Percentiles rank a stretch among this genome's conserved stretches.
phyloP scores from a whole-genome alignment of 2,888 invertebrate genomes.

The Orchesella flavescens region DNA sequence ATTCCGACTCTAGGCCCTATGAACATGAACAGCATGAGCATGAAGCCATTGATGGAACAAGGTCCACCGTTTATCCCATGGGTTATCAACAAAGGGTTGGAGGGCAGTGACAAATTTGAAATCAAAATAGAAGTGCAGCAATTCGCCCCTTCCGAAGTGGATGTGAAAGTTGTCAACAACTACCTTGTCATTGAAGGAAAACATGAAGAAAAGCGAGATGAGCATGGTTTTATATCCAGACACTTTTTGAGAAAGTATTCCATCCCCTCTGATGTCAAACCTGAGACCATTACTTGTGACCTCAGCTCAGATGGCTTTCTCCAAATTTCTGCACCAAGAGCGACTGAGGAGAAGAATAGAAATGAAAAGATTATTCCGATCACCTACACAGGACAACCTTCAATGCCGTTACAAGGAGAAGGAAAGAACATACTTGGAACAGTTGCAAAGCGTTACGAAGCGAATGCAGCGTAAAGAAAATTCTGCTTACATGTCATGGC shows the following conservation, averaged over 20 bases:
- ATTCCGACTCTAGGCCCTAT: not conserved
- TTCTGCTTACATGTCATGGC: too few species aligned
- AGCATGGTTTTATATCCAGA: conserved; percentile 85
- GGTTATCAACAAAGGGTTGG: not conserved
- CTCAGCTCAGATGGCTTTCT: conserved; percentile 51
- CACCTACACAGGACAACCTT: conserved; percentile 36
- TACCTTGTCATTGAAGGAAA: conserved; percentile 83
- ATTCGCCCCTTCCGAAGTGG: conserved; percentile 84
- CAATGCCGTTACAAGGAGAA: not conserved
- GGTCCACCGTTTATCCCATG: not conserved
- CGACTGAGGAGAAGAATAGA: not conserved
- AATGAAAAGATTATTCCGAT: conserved; percentile 31
- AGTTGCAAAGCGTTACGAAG: too few species aligned
- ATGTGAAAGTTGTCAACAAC: conserved; percentile 82
- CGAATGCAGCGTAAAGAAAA: too few species aligned
- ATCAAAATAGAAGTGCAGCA: conserved; percentile 83
- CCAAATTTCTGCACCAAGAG: conserved; percentile 48
- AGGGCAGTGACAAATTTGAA: conserved; percentile 73
- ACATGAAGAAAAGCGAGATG: conserved; percentile 89
- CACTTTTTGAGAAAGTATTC: conserved; percentile 85
- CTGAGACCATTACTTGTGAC: conserved; percentile 81
- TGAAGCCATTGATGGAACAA: conserved; percentile 9
- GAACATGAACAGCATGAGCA: not conserved
- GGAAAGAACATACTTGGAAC: not conserved
- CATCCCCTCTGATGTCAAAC: conserved; percentile 84